Evolutionary conservation across 2,113 vertebrate genomes (phyloP).

Genomic region (Brachyistius frenatus): DNA sequence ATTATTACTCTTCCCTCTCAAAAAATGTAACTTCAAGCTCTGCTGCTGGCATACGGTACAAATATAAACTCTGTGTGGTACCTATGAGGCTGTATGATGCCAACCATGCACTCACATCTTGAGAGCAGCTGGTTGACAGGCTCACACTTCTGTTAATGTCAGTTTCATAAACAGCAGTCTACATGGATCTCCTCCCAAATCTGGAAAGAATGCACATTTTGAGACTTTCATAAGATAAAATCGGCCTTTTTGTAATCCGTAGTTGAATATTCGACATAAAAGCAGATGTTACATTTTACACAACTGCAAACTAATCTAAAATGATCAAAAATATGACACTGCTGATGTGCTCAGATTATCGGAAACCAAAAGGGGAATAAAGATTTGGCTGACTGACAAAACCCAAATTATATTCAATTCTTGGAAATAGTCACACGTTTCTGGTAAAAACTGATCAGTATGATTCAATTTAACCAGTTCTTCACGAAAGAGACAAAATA

Average conservation of each 20-base stretch:
- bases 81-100: neutral
- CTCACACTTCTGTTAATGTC: neutral
- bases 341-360: too few species aligned
- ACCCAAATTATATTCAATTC: too few species aligned
- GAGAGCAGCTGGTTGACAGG: constrained; percentile 32
- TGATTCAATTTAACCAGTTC: too few species aligned
- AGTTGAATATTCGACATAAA: too few species aligned
- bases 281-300: too few species aligned
- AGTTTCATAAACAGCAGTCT: neutral
- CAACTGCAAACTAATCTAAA: too few species aligned
- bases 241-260: neutral
- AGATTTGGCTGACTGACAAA: too few species aligned
- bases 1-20: neutral
- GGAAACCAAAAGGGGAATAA: too few species aligned
- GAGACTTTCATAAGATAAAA: neutral
- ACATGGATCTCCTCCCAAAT: neutral
- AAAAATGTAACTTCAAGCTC: neutral
- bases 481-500: too few species aligned
- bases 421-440: too few species aligned
- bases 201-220: neutral
- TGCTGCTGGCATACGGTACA: neutral
- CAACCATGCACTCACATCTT: constrained; percentile 39
- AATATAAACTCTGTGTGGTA: constrained; percentile 10
- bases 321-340: too few species aligned
- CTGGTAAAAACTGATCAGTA: too few species aligned